A percentile compares a stretch with the other conserved stretches of the same genome.
Evolutionary conservation across 2,888 invertebrate genomes (phyloP).

Genomic region (Rhingia campestris): DNA sequence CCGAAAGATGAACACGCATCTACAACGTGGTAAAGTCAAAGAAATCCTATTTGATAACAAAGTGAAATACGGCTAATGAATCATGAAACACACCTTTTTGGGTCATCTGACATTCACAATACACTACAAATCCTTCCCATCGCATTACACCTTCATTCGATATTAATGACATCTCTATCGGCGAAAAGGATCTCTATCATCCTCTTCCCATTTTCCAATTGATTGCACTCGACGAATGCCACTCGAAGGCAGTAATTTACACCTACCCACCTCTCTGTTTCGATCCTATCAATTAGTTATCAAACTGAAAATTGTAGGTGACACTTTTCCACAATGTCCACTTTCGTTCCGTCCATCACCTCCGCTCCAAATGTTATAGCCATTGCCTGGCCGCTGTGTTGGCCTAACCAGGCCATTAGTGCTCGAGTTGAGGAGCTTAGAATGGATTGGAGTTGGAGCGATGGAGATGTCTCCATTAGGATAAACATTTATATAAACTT

Average conservation of each 20-base stretch:
- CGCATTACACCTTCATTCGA: too few relatives aligned
- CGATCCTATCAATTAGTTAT: constrained; percentile 44
- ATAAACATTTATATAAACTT: constrained; percentile 62
- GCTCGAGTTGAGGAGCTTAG: background rate
- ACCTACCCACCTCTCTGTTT: background rate
- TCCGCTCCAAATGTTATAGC: background rate
- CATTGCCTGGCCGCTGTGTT: background rate
- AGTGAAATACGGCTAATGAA: too few relatives aligned
- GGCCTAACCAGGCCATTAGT: constrained; percentile 42
- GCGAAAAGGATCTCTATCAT: too few relatives aligned
- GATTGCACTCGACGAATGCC: constrained; percentile 25
- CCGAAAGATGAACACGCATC: too few relatives aligned
- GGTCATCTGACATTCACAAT: too few relatives aligned
- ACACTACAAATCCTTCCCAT: too few relatives aligned
- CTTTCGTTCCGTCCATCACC: constrained; percentile 41
- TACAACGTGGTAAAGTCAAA: too few relatives aligned
- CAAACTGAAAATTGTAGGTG: constrained; percentile 59
- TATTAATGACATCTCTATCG: too few relatives aligned
- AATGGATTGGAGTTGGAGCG: constrained; percentile 11
- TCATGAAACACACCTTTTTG: too few relatives aligned
- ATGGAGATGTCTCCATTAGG: constrained; percentile 53
- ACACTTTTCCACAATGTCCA: constrained; percentile 51
- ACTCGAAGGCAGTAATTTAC: constrained; percentile 23
- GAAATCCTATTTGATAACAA: too few relatives aligned
- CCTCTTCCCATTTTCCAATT: too few relatives aligned